Evolutionary conservation across 2,797 vertebrate genomes (phyloP).

Genomic region (Sebastes ruberrimus): DNA sequence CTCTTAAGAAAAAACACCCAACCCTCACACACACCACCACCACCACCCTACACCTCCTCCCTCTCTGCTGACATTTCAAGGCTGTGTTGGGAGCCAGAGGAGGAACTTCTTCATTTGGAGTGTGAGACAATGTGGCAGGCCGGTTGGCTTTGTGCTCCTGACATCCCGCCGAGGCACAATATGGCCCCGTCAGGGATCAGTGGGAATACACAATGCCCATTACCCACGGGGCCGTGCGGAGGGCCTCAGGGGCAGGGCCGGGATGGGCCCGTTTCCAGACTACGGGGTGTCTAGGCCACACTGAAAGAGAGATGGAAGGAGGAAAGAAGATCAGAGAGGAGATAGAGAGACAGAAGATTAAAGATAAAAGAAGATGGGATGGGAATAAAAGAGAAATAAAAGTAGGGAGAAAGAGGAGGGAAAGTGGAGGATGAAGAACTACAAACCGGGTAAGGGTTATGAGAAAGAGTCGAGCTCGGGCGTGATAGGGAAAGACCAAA

Average conservation of each 20-base stretch:
- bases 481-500: conserved; percentile 16
- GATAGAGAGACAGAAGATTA: conserved; percentile 59
- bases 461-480: conserved; percentile 47
- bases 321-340: conserved; percentile 64
- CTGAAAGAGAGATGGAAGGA: conserved; percentile 66
- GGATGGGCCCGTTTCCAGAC: conserved; percentile 81
- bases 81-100: conserved; percentile 76
- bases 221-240: conserved; percentile 77
- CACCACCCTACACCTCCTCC: conserved; percentile 48
- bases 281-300: conserved; percentile 74
- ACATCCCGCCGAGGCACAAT: conserved; percentile 85
- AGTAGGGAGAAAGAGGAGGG: conserved; percentile 14
- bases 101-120: conserved; percentile 87
- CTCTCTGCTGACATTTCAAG: conserved; percentile 76
- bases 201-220: conserved; percentile 83
- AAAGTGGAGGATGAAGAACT: conserved; percentile 7
- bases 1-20: conserved; percentile 37
- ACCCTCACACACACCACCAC: conserved; percentile 22
- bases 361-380: conserved; percentile 60
- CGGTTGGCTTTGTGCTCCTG: conserved; percentile 84
- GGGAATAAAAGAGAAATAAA: conserved; percentile 33
- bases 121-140: conserved; percentile 84
- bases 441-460: conserved; percentile 43
- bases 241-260: conserved; percentile 74
- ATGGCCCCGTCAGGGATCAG: conserved; percentile 86